phyloP scores from a whole-genome alignment of 2,888 invertebrate species.

The Ditula angustiorana region DNA sequence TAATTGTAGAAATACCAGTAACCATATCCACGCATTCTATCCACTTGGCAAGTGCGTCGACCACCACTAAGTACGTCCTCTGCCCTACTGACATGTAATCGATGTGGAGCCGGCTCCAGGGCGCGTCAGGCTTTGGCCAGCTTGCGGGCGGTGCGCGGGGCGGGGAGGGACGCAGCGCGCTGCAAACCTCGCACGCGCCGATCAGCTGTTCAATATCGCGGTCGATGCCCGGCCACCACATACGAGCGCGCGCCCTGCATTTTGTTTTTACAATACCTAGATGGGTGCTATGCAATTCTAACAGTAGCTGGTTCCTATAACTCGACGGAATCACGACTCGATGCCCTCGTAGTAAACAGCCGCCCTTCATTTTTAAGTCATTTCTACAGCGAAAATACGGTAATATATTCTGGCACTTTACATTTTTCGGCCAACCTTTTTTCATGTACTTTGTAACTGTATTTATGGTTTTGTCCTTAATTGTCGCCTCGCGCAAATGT shows the following conservation, averaged over 20 bases:
- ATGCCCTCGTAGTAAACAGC: background rate
- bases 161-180: slow-evolving; percentile 19
- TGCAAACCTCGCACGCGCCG: slow-evolving; percentile 16
- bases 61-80: slow-evolving; percentile 7
- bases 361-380: background rate
- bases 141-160: slow-evolving; percentile 14
- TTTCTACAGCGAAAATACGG: background rate
- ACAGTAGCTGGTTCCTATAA: background rate
- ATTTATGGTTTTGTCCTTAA: background rate
- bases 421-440: background rate
- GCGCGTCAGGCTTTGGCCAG: slow-evolving; percentile 34
- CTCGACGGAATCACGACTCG: background rate
- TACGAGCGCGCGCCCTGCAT: too few relatives aligned
- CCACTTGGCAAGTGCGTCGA: slow-evolving; percentile 8
- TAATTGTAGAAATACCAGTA: background rate
- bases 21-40: slow-evolving; percentile 35
- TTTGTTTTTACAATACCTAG: too few relatives aligned
- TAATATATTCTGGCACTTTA: background rate
- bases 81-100: slow-evolving; percentile 42
- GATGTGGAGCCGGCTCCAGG: slow-evolving; percentile 42
- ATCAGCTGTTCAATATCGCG: slow-evolving; percentile 17
- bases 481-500: slow-evolving; percentile 1
- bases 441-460: background rate
- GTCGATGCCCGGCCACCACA: too few relatives aligned
- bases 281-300: too few relatives aligned